Evolutionary conservation across 2,888 invertebrate species (phyloP), one percentile per base, ranked within the genome.

Genomic region (Limnephilus auricula): DNA sequence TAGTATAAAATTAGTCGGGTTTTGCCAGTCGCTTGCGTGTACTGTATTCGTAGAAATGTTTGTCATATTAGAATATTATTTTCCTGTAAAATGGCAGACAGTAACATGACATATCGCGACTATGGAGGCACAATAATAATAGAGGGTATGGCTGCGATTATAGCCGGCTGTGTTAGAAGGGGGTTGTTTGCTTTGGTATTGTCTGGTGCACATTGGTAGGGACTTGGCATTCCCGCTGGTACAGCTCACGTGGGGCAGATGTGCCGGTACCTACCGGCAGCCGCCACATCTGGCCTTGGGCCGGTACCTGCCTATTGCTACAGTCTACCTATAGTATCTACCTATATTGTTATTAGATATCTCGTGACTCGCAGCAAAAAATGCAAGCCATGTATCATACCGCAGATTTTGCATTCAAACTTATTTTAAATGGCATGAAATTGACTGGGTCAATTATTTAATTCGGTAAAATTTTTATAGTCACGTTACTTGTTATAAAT

Each of bases 71-170:
- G 32, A 82, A 31, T 82, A 25, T 50, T 50, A 31, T 30, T 45
- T 50, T 31, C 82, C 86, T n/a, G 86, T 86, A 86, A 65, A 86
- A 86, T 86, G 86, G 86, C 86, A 86, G 86, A 50, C 86, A 50
- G 30, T 86, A 31, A 31, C 32, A 34, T 86, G 86, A 86, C 45
- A 86, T 65, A 86, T 65, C 86, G 45, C 30, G 50, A 82, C 25
- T 37, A n/a, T 37, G 18, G 6, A 13, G 2, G 65, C 65, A 50
- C 18, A 50, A 50, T 50, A 50, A 50, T 15, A 50, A 50, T 18
- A 50, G 50, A 50, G 25, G 5, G 25, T 32, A 82, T 34, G 13
- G 31, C 30, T 30, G 40, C 85, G 83, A 82, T 82, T 34, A n/a
- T 50, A 50, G 50, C 86, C 86, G 86, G 86, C 50, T 50, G 18